Conservation (phyloP, 2,888 invertebrate genomes). For the Leistus spinibarbis region DNA sequence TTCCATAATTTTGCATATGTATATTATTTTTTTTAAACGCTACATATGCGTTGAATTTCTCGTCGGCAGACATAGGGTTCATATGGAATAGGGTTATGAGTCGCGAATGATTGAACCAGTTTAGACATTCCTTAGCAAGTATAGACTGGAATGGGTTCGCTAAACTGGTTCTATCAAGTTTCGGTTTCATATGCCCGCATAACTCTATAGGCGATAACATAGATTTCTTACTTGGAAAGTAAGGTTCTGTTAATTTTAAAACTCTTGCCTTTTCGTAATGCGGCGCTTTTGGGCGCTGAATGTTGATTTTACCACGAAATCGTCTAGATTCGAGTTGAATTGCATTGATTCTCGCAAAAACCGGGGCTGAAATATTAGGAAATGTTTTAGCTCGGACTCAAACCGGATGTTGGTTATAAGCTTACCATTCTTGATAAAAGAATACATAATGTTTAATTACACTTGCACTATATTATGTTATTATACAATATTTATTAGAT, state of each 20-base stretch:
- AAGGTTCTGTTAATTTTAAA: constrained; percentile 69
- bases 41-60: constrained; percentile 68
- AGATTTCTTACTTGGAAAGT: constrained; percentile 60
- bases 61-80: constrained; percentile 72
- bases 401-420: not conserved
- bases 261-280: constrained; percentile 73
- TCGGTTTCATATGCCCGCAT: constrained; percentile 58
- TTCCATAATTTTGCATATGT: constrained; percentile 70
- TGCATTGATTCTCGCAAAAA: not conserved
- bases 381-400: not conserved
- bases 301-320: constrained; percentile 77
- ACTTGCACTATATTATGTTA: not conserved
- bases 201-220: constrained; percentile 58
- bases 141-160: constrained; percentile 76
- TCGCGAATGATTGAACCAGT: constrained; percentile 73
- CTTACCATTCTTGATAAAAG: not conserved
- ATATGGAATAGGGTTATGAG: constrained; percentile 75
- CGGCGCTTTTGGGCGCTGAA: constrained; percentile 73
- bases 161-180: constrained; percentile 49
- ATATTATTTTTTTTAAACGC: constrained; percentile 70
- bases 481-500: not conserved
- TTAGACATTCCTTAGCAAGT: constrained; percentile 71
- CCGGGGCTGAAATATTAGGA: not conserved
- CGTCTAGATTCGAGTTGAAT: constrained; percentile 61
- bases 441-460: not conserved